Evolutionary conservation across 2,113 vertebrate genomes (phyloP).

Genomic region (Vidua chalybeata): DNA sequence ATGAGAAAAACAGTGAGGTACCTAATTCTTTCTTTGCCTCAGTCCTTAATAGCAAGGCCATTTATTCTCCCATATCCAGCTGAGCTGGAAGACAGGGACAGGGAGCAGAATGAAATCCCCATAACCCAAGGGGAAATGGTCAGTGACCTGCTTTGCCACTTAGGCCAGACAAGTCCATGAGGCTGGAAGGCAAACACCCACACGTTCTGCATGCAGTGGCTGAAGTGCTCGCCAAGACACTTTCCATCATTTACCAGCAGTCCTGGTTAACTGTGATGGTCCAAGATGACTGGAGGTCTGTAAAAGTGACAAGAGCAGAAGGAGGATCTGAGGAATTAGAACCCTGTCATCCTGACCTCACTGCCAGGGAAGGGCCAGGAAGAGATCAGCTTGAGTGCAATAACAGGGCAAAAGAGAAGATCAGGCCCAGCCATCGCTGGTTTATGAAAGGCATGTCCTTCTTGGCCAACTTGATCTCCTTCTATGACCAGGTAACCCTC

Average conservation of each 20-base stretch:
- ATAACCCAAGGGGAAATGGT: not conserved
- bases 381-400: not conserved
- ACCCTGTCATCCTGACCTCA: not conserved
- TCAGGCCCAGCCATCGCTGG: not conserved
- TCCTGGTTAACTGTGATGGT: not conserved
- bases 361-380: not conserved
- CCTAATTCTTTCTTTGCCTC: not conserved
- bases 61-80: not conserved
- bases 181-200: not conserved
- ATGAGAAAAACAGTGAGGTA: accelerated
- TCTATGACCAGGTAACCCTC: not conserved
- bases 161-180: no score
- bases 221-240: not conserved
- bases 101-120: not conserved
- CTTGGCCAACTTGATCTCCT: not conserved
- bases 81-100: not conserved
- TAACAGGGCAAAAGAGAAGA: not conserved
- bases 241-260: not conserved
- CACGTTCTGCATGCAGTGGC: accelerated
- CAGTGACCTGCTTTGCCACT: not conserved
- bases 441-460: not conserved
- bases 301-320: not conserved
- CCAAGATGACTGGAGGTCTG: not conserved
- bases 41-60: not conserved
- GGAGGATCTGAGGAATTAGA: not conserved